Evolutionary conservation across 1,140 invertebrate genomes (phyloP).

Genomic region (Aradophagus sp.): DNA sequence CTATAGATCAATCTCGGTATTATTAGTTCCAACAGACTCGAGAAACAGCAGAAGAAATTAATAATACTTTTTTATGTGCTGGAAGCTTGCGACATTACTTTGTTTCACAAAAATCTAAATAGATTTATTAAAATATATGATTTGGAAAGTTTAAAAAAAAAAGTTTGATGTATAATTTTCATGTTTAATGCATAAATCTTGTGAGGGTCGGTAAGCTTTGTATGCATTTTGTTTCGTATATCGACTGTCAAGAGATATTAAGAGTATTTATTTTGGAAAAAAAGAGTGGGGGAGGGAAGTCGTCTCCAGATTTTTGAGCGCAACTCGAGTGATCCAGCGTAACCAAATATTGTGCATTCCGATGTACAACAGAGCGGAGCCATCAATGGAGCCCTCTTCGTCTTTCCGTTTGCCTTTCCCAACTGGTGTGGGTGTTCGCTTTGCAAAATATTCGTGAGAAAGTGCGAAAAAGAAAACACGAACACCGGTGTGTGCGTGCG

Average conservation of each 20-base stretch:
- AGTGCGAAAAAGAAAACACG: conserved; percentile 31
- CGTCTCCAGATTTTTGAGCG: conserved; percentile 15
- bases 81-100: no score
- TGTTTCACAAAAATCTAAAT: no score
- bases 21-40: no score
- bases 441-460: conserved; percentile 54
- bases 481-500: conserved; percentile 16
- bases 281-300: not conserved
- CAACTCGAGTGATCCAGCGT: conserved; percentile 22
- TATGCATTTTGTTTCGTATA: no score
- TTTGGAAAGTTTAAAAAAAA: no score
- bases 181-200: no score
- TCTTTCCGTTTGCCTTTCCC: conserved; percentile 40
- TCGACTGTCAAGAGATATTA: not conserved
- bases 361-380: conserved; percentile 30
- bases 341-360: conserved; percentile 46
- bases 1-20: no score
- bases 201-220: no score
- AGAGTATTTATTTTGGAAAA: not conserved
- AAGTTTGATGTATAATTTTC: no score
- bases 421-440: conserved; percentile 35
- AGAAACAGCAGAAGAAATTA: no score
- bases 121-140: no score
- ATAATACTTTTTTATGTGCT: no score
- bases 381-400: conserved; percentile 24